Conservation (phyloP, 2,113 vertebrate genomes). For the Montifringilla adamsi region DNA sequence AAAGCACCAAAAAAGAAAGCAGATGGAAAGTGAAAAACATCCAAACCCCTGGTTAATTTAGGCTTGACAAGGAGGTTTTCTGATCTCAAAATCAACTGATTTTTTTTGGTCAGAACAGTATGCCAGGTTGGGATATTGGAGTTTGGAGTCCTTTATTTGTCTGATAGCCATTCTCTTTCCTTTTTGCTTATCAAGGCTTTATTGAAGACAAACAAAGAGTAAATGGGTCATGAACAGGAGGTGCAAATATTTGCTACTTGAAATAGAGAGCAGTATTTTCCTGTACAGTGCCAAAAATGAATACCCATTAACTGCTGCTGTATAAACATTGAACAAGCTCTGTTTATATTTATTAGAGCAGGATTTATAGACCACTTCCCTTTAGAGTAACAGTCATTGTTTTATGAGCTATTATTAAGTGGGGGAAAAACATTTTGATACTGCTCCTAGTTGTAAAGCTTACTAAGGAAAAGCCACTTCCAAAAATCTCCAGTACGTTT, state of each 20-base stretch:
- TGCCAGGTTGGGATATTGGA: neutral
- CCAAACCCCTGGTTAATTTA: neutral
- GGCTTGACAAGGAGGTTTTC: neutral
- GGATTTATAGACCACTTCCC: constrained; percentile 55
- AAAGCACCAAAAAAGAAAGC: neutral
- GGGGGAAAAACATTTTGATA: neutral
- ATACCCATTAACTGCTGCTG: constrained; percentile 39
- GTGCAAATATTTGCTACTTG: constrained; percentile 44
- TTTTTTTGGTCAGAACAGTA: neutral
- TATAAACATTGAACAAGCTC: constrained; percentile 31
- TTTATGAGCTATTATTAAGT: constrained; percentile 49
- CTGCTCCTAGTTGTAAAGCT: neutral
- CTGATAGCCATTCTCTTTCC: neutral
- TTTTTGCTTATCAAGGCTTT: neutral
- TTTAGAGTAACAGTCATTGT: constrained; percentile 37
- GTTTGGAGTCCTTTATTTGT: neutral
- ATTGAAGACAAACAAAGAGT: neutral
- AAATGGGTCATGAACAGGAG: constrained; percentile 47
- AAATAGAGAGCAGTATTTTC: constrained; percentile 46
- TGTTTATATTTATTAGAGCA: constrained; percentile 59
- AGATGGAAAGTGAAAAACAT: neutral
- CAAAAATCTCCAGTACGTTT: neutral
- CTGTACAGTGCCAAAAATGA: constrained; percentile 49
- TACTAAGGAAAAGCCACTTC: neutral
- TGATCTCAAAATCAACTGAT: neutral